A percentile compares a stretch with the other conserved stretches of the same genome.
These are phyloP conservation scores for Panorpa germanica DNA, from an alignment of 2,888 invertebrate genomes.

Conservation along the genomic window DNA sequence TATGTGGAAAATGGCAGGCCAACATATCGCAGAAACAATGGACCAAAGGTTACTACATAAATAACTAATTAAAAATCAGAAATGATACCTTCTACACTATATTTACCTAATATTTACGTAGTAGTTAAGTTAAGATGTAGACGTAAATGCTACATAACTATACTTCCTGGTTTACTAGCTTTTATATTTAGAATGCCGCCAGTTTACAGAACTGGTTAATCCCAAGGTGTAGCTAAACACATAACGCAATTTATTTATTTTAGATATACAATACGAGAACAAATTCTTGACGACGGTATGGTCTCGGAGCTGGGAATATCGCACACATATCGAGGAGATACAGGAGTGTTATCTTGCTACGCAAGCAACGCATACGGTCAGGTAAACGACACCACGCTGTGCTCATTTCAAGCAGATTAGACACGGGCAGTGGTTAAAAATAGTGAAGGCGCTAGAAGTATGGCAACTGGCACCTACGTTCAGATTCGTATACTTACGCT, in stretches of 20 bases:
- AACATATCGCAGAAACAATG: slow-evolving; percentile 49
- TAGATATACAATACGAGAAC: slow-evolving; percentile 56
- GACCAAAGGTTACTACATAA: slow-evolving; percentile 37
- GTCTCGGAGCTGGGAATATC: slow-evolving; percentile 72
- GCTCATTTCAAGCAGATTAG: neutral
- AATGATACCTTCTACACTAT: slow-evolving; percentile 1
- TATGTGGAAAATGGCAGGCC: slow-evolving; percentile 63
- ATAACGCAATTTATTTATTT: slow-evolving; percentile 5
- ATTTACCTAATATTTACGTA: too few species aligned
- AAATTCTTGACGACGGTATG: slow-evolving; percentile 58
- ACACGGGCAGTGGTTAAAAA: neutral
- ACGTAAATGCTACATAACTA: too few species aligned
- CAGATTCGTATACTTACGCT: neutral
- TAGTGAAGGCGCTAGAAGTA: too few species aligned
- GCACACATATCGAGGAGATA: slow-evolving; percentile 72
- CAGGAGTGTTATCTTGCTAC: slow-evolving; percentile 72
- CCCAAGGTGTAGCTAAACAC: too few species aligned
- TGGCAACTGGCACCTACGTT: neutral
- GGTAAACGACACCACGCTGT: slow-evolving; percentile 29
- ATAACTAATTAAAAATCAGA: neutral
- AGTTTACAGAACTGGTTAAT: too few species aligned
- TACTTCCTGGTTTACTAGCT: too few species aligned
- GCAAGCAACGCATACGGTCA: slow-evolving; percentile 81
- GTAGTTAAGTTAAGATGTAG: too few species aligned
- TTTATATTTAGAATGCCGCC: too few species aligned